Base-by-base conservation (phyloP, 2,888 invertebrate genomes). In the Orthonychiurus folsomi region DNA sequence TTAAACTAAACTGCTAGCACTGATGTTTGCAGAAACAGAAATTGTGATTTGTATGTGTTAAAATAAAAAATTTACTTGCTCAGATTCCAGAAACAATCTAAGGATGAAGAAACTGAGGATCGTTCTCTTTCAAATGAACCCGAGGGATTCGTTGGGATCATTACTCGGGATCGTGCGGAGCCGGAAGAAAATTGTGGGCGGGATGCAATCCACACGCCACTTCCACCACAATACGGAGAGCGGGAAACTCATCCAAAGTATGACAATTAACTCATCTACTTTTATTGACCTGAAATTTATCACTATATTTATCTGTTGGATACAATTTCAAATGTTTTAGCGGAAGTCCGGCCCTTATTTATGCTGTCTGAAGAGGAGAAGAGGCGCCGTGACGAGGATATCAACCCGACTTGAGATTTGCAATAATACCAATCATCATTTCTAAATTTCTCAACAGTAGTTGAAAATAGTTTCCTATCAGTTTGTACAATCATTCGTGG, bases 171-270 rank as follows among this genome's bases (percentile, higher is more conserved):
- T 25, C 62, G 56, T n/a, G 53, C 57, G 48, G 61, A 66, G 1
- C 47, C 59, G 3, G 55, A 55, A 12, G 50, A 64, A 9, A 64
- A 67, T 24, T 61, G 64, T 24, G 27, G 65, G 47, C 67, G 67
- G 20, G 67, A 65, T 48, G 50, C 63, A 52, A 62, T 64, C 56
- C 62, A 60, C 28, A 73, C 73, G 3, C 71, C 71, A 3, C 27
- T 70, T n/a, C 73, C 73, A 26, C 73, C 73, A 3, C 69, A 69
- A 58, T 73, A 73, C 63, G 68, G 67, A 50, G n/a, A n/a, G n/a
- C n/a, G n/a, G n/a, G 72, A 68, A 63, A 70, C 70, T 25, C 73
- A 73, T 66, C 71, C 71, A 23, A 71, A 73, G 73, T 73, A 63
- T 61, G 65, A 54, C 26, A 37, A 37, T 37, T 9, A 37, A 9